Evolutionary conservation across 2,888 invertebrate genomes (phyloP).

Genomic region (Ischnura elegans): DNA sequence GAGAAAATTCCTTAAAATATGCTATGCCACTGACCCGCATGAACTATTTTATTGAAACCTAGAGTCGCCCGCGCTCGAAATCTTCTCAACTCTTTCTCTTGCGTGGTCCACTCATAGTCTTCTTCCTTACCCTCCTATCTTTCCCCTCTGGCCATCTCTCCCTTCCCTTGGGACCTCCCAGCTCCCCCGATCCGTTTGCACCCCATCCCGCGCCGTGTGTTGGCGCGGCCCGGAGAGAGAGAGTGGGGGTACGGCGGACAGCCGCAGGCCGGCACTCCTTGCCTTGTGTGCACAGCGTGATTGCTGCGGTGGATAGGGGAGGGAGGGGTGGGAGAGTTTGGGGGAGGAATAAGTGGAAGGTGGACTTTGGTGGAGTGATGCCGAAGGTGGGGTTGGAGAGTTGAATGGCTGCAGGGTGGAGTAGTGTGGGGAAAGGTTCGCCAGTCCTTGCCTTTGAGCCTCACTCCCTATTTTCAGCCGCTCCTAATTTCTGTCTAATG

Average conservation of each 20-base stretch:
- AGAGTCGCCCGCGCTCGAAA: too few species aligned
- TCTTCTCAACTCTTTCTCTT: too few species aligned
- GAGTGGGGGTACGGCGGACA: background rate
- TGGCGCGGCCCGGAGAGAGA: background rate
- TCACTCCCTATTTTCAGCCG: background rate
- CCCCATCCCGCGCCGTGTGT: background rate
- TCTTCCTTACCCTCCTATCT: background rate
- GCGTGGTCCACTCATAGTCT: too few species aligned
- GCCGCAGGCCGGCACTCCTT: background rate
- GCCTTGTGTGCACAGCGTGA: constrained; percentile 42
- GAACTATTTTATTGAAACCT: background rate
- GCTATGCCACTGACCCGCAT: background rate
- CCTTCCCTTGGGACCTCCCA: background rate
- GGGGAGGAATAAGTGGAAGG: background rate
- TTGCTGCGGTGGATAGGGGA: constrained; percentile 2
- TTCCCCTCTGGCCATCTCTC: background rate
- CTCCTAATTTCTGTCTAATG: constrained; percentile 62
- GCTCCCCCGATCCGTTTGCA: too few species aligned
- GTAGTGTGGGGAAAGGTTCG: background rate
- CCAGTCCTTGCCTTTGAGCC: background rate
- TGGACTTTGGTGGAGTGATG: background rate
- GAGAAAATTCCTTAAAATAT: too few species aligned
- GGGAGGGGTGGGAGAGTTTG: background rate
- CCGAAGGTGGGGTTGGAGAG: background rate
- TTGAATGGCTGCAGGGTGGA: background rate